These are phyloP conservation scores for Rhea pennata DNA, from an alignment of 2,113 vertebrate genomes.

Conservation along the genomic window DNA sequence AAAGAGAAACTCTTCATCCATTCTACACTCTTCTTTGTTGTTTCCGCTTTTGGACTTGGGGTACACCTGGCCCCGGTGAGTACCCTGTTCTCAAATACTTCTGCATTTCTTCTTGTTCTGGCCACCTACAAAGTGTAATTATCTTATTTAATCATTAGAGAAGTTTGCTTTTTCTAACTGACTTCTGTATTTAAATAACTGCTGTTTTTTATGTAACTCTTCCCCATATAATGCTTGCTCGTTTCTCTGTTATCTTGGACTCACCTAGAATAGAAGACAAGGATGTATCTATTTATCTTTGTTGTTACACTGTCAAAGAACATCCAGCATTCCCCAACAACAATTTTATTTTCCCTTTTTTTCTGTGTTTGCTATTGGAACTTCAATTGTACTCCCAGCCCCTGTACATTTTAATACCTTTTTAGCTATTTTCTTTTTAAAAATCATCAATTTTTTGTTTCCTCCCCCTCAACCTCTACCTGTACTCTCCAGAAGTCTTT, in stretches of 20 bases:
- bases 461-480: not conserved
- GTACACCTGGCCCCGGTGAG: not conserved
- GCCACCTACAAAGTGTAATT: not conserved
- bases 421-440: conserved; percentile 26
- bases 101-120: not conserved
- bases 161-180: not conserved
- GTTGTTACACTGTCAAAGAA: not conserved
- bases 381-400: not conserved
- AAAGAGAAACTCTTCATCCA: not conserved
- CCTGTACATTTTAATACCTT: not conserved
- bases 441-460: conserved; percentile 17
- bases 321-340: not conserved
- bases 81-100: not conserved
- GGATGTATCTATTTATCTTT: conserved; percentile 16
- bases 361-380: not conserved
- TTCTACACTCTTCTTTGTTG: not conserved
- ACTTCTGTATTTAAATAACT: not conserved
- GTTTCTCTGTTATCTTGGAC: not conserved
- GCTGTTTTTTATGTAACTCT: not conserved
- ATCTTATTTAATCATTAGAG: not conserved
- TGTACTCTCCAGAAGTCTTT: conserved; percentile 17
- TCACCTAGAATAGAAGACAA: not conserved
- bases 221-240: not conserved
- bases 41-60: not conserved
- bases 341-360: conserved; percentile 8